A percentile compares a stretch with the other conserved stretches of the same genome.
Evolutionary conservation across 2,888 invertebrate genomes (phyloP).

Genomic region (Notocelia uddmanniana): DNA sequence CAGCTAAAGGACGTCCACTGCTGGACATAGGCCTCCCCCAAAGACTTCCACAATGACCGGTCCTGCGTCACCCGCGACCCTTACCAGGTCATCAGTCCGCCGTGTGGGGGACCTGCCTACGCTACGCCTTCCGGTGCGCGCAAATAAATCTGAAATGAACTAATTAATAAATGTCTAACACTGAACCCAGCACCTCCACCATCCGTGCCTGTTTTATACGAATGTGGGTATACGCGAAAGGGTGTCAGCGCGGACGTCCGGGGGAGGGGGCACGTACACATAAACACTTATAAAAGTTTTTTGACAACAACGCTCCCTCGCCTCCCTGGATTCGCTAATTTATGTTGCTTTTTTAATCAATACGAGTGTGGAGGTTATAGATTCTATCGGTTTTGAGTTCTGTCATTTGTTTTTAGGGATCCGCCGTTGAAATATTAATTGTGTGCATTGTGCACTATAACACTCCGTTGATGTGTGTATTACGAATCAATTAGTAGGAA

Average conservation of each 20-base stretch:
- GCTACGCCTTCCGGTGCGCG: too few species aligned
- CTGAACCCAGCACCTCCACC: slow-evolving; percentile 54
- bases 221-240: slow-evolving; percentile 85
- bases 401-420: slow-evolving; percentile 30
- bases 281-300: slow-evolving; percentile 86
- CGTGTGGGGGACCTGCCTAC: too few species aligned
- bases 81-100: too few species aligned
- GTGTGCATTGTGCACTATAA: too few species aligned
- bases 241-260: slow-evolving; percentile 72
- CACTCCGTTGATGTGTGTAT: too few species aligned
- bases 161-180: slow-evolving; percentile 2
- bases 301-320: slow-evolving; percentile 80
- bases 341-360: slow-evolving; percentile 87
- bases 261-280: slow-evolving; percentile 73
- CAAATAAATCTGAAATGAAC: too few species aligned
- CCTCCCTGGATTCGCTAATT: slow-evolving; percentile 83
- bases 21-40: too few species aligned
- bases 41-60: too few species aligned
- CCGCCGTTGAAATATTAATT: neutral
- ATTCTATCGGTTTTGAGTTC: slow-evolving; percentile 64
- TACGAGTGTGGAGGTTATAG: slow-evolving; percentile 72
- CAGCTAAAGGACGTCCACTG: too few species aligned
- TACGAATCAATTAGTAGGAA: too few species aligned
- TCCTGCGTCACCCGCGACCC: too few species aligned
- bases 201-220: slow-evolving; percentile 77